phyloP scores from a whole-genome alignment of 2,113 vertebrate genomes.

The Rattus norvegicus region DNA sequence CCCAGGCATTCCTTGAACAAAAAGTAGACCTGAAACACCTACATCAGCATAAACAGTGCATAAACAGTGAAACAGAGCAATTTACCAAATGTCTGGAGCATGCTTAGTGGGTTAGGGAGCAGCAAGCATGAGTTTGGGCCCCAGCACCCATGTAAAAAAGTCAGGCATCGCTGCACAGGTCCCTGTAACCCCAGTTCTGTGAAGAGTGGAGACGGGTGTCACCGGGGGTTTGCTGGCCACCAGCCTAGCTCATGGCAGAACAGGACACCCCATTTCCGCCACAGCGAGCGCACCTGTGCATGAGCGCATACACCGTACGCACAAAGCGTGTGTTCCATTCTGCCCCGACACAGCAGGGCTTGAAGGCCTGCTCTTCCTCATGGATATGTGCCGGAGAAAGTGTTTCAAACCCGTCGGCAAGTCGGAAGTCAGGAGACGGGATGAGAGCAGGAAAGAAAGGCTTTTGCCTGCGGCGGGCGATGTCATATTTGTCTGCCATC shows the following conservation, averaged over 20 bases:
- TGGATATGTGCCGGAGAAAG: background rate
- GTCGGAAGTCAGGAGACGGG: background rate
- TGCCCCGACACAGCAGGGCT: background rate
- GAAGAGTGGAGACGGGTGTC: background rate
- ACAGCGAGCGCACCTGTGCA: background rate
- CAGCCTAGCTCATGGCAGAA: background rate
- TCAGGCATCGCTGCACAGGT: background rate
- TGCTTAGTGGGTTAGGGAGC: background rate
- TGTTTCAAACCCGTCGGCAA: background rate
- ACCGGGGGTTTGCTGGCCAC: background rate
- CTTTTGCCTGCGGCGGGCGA: background rate
- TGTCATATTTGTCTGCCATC: background rate
- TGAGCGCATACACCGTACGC: background rate
- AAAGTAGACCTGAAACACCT: background rate
- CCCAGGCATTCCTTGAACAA: background rate
- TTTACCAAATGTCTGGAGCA: background rate
- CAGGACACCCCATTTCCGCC: background rate
- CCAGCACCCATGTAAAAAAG: background rate
- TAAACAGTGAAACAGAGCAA: constrained; percentile 4
- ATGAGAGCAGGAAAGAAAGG: background rate
- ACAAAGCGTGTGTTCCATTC: fast-evolving
- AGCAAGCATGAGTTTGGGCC: background rate
- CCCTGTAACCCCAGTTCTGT: background rate
- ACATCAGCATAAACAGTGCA: background rate
- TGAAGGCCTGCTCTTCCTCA: background rate